Conservation (phyloP, 2,113 vertebrate species). For the Australoheros scitulus region DNA sequence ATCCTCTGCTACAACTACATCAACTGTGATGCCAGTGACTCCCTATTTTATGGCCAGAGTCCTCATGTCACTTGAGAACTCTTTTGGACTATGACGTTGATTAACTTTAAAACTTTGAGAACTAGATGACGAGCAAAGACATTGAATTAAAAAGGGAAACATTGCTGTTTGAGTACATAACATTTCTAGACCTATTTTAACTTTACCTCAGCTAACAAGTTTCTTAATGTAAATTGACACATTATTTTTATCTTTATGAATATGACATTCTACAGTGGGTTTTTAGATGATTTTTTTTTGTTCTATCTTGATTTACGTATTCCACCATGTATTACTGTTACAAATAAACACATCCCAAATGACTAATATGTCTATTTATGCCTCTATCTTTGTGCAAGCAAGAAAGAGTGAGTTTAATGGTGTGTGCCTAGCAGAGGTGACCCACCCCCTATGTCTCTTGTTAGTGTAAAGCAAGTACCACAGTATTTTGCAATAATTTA, state of each 20-base stretch:
- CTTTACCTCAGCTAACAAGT: constrained; percentile 95
- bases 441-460: constrained; percentile 25
- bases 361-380: constrained; percentile 28
- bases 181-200: constrained; percentile 97
- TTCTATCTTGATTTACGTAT: constrained; percentile 93
- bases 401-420: constrained; percentile 40
- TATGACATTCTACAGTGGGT: constrained; percentile 87
- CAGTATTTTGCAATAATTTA: constrained; percentile 56
- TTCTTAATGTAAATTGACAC: constrained; percentile 92
- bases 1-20: constrained; percentile 63
- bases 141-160: constrained; percentile 80
- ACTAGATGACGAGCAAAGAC: constrained; percentile 63
- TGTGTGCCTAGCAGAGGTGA: constrained; percentile 59
- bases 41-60: constrained; percentile 84
- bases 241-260: constrained; percentile 98
- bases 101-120: constrained; percentile 58
- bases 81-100: constrained; percentile 65
- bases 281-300: constrained; percentile 86
- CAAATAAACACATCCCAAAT: constrained; percentile 95
- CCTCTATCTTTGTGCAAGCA: neutral
- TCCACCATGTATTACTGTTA: constrained; percentile 96
- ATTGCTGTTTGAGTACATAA: constrained; percentile 88
- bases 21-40: constrained; percentile 72
- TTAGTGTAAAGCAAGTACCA: constrained; percentile 42
- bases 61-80: constrained; percentile 66